phyloP scores from a whole-genome alignment of 2,888 invertebrate genomes.

The Chorisops tibialis region DNA sequence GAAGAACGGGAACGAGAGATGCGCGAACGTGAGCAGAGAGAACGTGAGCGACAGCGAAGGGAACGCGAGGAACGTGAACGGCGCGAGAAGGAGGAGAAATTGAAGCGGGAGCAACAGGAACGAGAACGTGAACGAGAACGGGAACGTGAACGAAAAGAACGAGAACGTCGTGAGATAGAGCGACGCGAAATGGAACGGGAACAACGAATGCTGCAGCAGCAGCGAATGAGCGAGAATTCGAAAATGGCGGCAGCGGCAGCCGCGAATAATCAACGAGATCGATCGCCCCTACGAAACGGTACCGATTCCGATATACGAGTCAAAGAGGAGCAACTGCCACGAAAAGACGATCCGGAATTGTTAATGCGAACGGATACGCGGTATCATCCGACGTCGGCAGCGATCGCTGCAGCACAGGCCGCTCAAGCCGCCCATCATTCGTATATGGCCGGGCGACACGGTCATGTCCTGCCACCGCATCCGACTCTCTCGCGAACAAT shows the following conservation, averaged over 20 bases:
- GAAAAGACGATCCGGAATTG: slow-evolving; percentile 55
- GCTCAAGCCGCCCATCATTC: slow-evolving; percentile 51
- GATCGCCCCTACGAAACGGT: slow-evolving; percentile 76
- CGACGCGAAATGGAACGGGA: slow-evolving; percentile 61
- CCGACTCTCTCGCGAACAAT: slow-evolving; percentile 56
- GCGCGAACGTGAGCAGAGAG: slow-evolving; percentile 51
- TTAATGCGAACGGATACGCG: slow-evolving; percentile 56
- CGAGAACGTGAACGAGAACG: slow-evolving; percentile 59
- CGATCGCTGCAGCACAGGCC: slow-evolving; percentile 51
- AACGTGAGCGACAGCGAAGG: slow-evolving; percentile 50
- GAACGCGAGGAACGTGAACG: slow-evolving; percentile 52
- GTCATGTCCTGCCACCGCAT: slow-evolving; percentile 54
- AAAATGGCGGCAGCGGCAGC: slow-evolving; percentile 49
- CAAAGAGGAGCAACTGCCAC: slow-evolving; percentile 63
- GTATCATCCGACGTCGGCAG: slow-evolving; percentile 54
- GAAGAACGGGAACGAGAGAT: slow-evolving; percentile 53
- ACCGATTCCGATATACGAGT: slow-evolving; percentile 54
- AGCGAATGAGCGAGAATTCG: slow-evolving; percentile 55
- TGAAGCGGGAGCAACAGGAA: slow-evolving; percentile 58
- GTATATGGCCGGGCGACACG: slow-evolving; percentile 54
- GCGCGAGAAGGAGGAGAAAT: slow-evolving; percentile 54
- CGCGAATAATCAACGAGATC: slow-evolving; percentile 54
- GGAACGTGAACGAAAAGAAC: slow-evolving; percentile 56
- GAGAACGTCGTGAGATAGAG: slow-evolving; percentile 59
- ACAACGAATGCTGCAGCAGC: slow-evolving; percentile 58